Evolutionary conservation across 92 coral and sea anemone species (phyloP), one percentile per base, ranked within the genome.

Genomic region (Ricordea florida): DNA sequence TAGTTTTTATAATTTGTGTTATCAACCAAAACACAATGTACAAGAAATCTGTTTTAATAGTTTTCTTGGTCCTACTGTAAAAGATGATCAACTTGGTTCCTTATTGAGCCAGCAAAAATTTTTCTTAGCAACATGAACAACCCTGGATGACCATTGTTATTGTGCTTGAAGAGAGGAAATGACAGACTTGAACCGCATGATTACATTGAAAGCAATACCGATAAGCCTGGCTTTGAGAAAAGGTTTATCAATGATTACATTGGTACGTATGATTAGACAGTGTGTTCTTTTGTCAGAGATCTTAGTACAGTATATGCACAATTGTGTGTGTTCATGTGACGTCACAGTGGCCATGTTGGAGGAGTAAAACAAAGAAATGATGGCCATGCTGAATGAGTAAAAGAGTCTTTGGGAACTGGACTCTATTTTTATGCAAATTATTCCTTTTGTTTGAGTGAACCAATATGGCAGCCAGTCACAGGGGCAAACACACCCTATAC

Each of bases 231-330:
- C 21, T 37, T 58, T 15, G 66, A 58, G 66, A 18, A 58, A 37
- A 58, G 66, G 42, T 58, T 24, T 38, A 58, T 58, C 66, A 58
- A 30, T 22, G 42, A 58, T 28, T 28, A 58, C 33, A 58, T 58
- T 58, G 66, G 66, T 58, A 58, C 2, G n/a, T n/a, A n/a, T n/a
- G 36, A 58, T 44, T 44, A 44, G 28, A 44, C 50, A 44, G 20
- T 44, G 14, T 44, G 50, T 44, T 44, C 50, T 44, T 44, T 44
- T 44, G 50, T 44, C 20, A 44, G 50, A 14, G 50, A 44, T 14
- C 50, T 44, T 14, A 44, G 50, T 44, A 44, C 50, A 44, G 50
- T 44, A 44, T 44, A 44, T 44, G 50, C 50, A 44, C 50, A 44
- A 44, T 44, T 14, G 50, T 44, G 50, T 44, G 50, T 44, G 50